A percentile compares a stretch with the other conserved stretches of the same genome.
Conservation (phyloP, 2,113 vertebrate genomes). For the Rhabdomys dilectus region DNA sequence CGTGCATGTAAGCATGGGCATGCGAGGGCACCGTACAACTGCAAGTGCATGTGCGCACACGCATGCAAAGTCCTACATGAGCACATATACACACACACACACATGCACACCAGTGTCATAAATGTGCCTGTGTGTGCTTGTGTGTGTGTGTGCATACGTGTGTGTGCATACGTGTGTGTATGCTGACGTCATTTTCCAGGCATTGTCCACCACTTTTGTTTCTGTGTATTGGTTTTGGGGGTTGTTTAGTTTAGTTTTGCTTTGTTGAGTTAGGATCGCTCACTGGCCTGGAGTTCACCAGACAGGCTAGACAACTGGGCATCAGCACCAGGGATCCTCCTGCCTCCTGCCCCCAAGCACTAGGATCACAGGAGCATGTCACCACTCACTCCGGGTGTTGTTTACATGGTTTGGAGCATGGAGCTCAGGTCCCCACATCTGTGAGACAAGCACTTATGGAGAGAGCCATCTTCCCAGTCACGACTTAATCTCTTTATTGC, state of each 20-base stretch:
- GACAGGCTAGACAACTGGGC: neutral
- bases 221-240: neutral
- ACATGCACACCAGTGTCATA: neutral
- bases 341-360: neutral
- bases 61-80: too few species aligned
- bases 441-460: neutral
- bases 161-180: neutral
- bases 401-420: neutral
- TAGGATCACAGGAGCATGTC: too few species aligned
- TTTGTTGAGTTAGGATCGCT: neutral
- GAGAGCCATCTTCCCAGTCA: neutral
- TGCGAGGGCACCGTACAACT: too few species aligned
- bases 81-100: neutral
- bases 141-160: neutral
- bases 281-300: neutral
- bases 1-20: too few species aligned
- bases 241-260: too few species aligned
- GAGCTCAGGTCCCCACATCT: neutral
- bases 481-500: constrained; percentile 49
- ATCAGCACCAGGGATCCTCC: neutral
- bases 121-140: neutral
- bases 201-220: neutral
- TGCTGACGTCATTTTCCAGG: neutral
- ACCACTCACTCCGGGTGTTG: neutral
- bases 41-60: neutral